These are phyloP conservation scores for Stichopus chloronotus DNA, from an alignment of 35 echinoderm and acorn worm species.

Conservation along the genomic window DNA sequence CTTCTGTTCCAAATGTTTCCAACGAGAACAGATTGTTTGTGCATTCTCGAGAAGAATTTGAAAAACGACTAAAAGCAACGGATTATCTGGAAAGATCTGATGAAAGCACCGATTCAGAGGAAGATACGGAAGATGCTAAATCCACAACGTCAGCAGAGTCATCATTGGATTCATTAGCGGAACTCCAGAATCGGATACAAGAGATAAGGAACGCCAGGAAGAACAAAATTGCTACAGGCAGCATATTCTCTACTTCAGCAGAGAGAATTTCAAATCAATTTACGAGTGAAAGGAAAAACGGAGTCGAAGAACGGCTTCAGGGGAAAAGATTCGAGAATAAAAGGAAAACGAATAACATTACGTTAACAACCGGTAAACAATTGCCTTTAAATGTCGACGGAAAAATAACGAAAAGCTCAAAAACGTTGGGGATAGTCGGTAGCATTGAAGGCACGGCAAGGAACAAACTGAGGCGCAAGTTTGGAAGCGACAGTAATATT, in stretches of 20 bases:
- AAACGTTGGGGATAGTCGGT: neutral
- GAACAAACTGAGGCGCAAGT: neutral
- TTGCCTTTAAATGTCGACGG: neutral
- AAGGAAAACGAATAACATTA: neutral
- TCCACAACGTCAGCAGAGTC: neutral
- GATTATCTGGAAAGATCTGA: neutral
- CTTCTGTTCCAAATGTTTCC: slow-evolving; percentile 23
- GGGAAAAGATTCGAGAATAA: neutral
- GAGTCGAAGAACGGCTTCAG: neutral
- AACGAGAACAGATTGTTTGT: slow-evolving; percentile 48
- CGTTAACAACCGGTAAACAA: slow-evolving; percentile 8
- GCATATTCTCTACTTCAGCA: neutral
- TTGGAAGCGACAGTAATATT: neutral
- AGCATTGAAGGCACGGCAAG: no score
- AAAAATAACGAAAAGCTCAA: neutral
- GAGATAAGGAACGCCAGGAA: slow-evolving; percentile 46
- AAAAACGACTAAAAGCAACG: neutral
- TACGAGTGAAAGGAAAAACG: neutral
- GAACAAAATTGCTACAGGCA: neutral
- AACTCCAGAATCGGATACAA: slow-evolving; percentile 27
- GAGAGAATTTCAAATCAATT: neutral
- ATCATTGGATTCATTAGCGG: slow-evolving; percentile 34
- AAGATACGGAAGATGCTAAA: neutral
- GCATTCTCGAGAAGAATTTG: neutral
- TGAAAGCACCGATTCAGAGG: neutral